These are phyloP conservation scores for Orchesellides sinensis DNA, from an alignment of 2,888 invertebrate species.

Conservation along the genomic window DNA sequence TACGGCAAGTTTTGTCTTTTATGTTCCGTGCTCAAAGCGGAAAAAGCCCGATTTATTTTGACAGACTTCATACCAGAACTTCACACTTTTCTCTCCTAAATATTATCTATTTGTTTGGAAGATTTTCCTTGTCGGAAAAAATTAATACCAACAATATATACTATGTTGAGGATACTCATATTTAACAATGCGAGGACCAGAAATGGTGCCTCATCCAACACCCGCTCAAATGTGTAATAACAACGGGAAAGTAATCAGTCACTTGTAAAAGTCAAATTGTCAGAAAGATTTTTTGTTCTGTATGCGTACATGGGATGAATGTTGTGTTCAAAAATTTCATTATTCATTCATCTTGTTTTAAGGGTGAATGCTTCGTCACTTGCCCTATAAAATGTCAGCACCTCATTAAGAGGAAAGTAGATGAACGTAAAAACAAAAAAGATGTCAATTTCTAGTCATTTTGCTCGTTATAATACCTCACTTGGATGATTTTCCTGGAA, in stretches of 20 bases:
- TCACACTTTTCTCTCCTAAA: slow-evolving; percentile 10
- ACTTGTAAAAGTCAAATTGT: slow-evolving; percentile 27
- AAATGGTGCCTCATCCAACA: too few relatives aligned
- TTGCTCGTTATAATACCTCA: background rate
- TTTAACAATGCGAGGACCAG: background rate
- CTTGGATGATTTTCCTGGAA: background rate
- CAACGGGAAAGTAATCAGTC: slow-evolving; percentile 28
- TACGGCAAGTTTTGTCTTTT: slow-evolving; percentile 35
- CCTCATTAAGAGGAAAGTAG: slow-evolving; percentile 34
- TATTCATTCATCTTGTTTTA: slow-evolving; percentile 31
- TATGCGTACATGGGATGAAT: too few relatives aligned
- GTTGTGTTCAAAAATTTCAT: slow-evolving; percentile 9
- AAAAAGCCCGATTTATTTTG: slow-evolving; percentile 57
- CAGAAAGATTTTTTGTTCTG: background rate
- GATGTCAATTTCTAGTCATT: background rate
- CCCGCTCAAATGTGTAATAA: background rate
- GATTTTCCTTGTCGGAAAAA: background rate
- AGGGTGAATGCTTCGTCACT: slow-evolving; percentile 36
- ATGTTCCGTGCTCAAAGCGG: slow-evolving; percentile 60
- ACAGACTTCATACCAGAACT: slow-evolving; percentile 47
- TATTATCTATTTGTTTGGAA: background rate
- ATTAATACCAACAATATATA: background rate
- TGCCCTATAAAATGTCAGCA: slow-evolving; percentile 22
- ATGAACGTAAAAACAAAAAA: slow-evolving; percentile 24
- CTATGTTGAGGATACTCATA: too few relatives aligned